Evolutionary conservation across 1,140 invertebrate species (phyloP), one percentile per base, ranked within the genome.

Genomic region (Anthonomus grandis): DNA sequence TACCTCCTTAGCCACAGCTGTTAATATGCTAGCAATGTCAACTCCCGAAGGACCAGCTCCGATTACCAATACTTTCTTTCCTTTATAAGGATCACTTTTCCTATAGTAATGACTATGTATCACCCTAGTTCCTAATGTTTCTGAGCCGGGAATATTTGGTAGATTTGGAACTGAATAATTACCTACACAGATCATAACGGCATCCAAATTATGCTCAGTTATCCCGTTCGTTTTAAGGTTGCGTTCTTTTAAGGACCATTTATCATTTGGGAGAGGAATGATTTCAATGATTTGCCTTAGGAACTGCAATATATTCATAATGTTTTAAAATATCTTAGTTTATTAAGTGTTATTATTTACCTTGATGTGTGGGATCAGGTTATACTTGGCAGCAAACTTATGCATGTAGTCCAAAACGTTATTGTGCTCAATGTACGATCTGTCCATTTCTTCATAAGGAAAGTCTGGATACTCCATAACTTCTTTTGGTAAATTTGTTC

Each of bases 381-480:
- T 76, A 39, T 66, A 62, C 53, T 66, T 39, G 10, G 57, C 51
- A n/a, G 66, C 62, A 55, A 60, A 71, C 17, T 62, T 54, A 10
- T 66, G 56, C 5, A 91, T 73, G 67, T 90, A 91, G 37, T 79
- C 61, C 15, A 83, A 67, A 45, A 91, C 80, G 60, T 83, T 76
- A 23, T 72, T 61, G 64, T 86, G 81, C 52, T 67, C 69, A 37
- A 86, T 64, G 68, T 83, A 84, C 21, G 81, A 82, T 55, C 45
- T 71, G 66, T 60, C 50, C 64, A n/a, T 72, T 52, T 60, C 71
- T 59, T 71, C 72, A 62, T 81, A 82, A 18, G 77, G 77, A 71
- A 82, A 87, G 69, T 86, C 85, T n/a, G 83, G 82, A 69, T 83
- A 90, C 44, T 79, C 79, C 88, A 91, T 91, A 21, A 86, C 73